Evolutionary conservation across 1,140 invertebrate species (phyloP).

Genomic region (Panonychus citri): DNA sequence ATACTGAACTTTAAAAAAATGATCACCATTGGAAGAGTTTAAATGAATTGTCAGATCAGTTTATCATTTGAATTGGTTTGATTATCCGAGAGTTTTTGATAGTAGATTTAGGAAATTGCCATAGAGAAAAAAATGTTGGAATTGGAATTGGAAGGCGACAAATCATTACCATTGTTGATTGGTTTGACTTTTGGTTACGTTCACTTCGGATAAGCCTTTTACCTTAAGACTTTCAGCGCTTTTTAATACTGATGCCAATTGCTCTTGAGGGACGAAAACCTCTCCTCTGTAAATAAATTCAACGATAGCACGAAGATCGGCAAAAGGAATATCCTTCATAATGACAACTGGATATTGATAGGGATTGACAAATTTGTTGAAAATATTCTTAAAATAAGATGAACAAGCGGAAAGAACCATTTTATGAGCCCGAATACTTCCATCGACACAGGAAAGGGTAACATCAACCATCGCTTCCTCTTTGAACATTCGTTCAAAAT

Average conservation of each 20-base stretch:
- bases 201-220: constrained; percentile 52
- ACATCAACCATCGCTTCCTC: constrained; percentile 5
- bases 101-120: no score
- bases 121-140: no score
- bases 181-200: background rate
- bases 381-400: constrained; percentile 24
- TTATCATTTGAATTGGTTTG: no score
- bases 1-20: no score
- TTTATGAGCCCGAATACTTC: constrained; percentile 22
- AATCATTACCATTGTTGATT: no score
- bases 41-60: no score
- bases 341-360: constrained; percentile 70
- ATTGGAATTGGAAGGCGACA: no score
- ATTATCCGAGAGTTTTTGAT: no score
- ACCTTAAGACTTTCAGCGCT: constrained; percentile 74
- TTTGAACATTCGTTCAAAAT: constrained; percentile 4
- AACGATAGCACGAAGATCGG: constrained; percentile 69
- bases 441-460: constrained; percentile 7
- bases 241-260: constrained; percentile 58
- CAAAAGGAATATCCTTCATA: constrained; percentile 69
- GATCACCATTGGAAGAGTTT: no score
- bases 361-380: constrained; percentile 36
- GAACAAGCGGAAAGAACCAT: constrained; percentile 28
- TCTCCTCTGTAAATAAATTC: constrained; percentile 84
- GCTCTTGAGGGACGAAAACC: constrained; percentile 75